Conservation (phyloP, 2,113 vertebrate species). For the Halcyon malimbica region DNA sequence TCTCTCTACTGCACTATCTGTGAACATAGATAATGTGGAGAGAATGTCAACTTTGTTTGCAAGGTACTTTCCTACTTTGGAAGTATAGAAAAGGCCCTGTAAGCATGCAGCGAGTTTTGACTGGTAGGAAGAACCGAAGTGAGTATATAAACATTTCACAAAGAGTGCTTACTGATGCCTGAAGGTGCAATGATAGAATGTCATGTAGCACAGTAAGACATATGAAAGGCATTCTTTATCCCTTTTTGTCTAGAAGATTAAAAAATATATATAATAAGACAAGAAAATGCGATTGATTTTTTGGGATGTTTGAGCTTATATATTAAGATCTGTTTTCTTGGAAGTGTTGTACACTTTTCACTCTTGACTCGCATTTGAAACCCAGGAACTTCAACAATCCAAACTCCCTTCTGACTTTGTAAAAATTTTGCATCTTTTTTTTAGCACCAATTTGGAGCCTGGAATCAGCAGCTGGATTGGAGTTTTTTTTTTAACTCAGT, state of each 20-base stretch:
- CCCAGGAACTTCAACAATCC: neutral
- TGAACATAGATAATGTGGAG: neutral
- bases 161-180: neutral
- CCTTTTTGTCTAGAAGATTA: neutral
- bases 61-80: neutral
- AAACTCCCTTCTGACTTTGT: neutral
- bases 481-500: neutral
- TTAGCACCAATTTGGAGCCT: neutral
- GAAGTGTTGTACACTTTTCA: neutral
- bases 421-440: neutral
- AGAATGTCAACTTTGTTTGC: neutral
- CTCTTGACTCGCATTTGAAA: neutral
- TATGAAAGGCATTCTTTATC: neutral
- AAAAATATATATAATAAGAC: neutral
- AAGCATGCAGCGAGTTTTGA: neutral
- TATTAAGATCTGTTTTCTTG: neutral
- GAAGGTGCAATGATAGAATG: neutral
- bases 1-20: neutral
- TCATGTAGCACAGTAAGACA: neutral
- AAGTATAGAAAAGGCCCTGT: neutral
- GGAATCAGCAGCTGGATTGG: neutral
- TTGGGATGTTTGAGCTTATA: neutral
- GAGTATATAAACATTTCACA: neutral
- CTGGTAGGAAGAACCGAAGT: neutral
- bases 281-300: neutral